A percentile compares a stretch with the other conserved stretches of the same genome.
These are phyloP conservation scores for Bradypodion ventrale DNA, from an alignment of 2,797 vertebrate genomes.

Conservation along the genomic window DNA sequence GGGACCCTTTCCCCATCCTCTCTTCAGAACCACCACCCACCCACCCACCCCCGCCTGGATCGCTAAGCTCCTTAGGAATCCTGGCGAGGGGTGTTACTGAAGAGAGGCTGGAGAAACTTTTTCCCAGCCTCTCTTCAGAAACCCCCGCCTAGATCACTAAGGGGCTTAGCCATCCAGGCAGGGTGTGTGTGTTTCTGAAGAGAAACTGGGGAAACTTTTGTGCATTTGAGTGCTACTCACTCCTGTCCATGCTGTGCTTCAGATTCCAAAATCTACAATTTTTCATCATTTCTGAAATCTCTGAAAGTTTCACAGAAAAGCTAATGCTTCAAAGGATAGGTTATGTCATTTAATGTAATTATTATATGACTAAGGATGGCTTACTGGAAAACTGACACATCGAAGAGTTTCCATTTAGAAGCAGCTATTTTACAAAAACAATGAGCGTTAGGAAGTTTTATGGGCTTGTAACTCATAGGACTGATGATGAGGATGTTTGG, in stretches of 20 bases:
- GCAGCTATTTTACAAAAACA: neutral
- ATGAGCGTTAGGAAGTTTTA: neutral
- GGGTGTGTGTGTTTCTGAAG: too few species aligned
- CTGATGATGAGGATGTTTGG: neutral
- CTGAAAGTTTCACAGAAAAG: constrained; percentile 1
- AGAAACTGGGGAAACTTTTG: too few species aligned
- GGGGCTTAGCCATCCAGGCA: too few species aligned
- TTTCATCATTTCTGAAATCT: constrained; percentile 13
- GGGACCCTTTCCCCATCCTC: too few species aligned
- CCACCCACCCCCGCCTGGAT: too few species aligned
- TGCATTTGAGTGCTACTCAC: neutral
- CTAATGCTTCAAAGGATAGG: neutral
- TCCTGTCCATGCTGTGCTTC: neutral
- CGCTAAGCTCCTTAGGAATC: too few species aligned
- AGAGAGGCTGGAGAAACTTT: too few species aligned
- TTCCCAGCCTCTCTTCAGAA: too few species aligned
- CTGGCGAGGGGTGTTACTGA: too few species aligned
- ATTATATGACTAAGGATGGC: neutral
- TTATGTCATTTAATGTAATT: constrained; percentile 3
- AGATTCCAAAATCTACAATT: neutral
- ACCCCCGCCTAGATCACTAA: too few species aligned
- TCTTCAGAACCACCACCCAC: too few species aligned
- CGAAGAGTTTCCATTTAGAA: neutral
- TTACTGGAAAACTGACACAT: constrained; percentile 20
- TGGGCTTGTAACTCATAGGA: neutral